Evolutionary conservation across 1,140 invertebrate genomes (phyloP).

Genomic region (Goniozus legneri): DNA sequence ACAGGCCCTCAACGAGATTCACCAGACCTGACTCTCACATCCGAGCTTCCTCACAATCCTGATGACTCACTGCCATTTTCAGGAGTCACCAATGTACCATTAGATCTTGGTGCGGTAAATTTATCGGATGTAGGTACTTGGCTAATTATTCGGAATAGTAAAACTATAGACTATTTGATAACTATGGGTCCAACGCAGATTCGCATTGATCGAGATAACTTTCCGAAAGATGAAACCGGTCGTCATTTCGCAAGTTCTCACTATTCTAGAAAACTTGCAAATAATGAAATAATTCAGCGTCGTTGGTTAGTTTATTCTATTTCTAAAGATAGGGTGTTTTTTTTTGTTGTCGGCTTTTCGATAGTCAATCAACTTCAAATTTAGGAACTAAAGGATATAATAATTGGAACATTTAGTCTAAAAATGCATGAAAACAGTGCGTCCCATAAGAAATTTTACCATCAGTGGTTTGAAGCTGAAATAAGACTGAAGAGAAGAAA

Average conservation of each 20-base stretch:
- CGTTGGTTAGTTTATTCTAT: conserved; percentile 20
- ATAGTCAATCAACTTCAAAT: conserved; percentile 9
- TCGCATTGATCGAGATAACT: background rate
- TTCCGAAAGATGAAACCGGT: background rate
- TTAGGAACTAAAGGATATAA: conserved; percentile 14
- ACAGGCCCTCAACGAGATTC: too few relatives aligned
- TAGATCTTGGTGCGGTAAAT: too few relatives aligned
- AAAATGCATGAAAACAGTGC: conserved; percentile 14
- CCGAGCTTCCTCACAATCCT: conserved; percentile 6
- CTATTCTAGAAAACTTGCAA: background rate
- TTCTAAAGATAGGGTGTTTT: conserved; percentile 15
- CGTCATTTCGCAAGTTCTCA: background rate
- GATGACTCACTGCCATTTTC: background rate
- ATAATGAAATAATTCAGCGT: conserved; percentile 3
- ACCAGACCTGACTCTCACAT: background rate
- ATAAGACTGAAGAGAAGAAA: conserved; percentile 10
- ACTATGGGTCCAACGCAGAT: background rate
- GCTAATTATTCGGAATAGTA: background rate
- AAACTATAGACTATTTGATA: background rate
- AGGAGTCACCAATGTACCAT: background rate
- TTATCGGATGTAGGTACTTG: conserved; percentile 1
- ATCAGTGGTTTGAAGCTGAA: conserved; percentile 15
- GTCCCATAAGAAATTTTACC: conserved; percentile 13
- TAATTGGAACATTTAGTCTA: conserved; percentile 16
- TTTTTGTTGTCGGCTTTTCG: conserved; percentile 26